Evolutionary conservation across 1,140 invertebrate genomes (phyloP).

Genomic region (Megathymus violae): DNA sequence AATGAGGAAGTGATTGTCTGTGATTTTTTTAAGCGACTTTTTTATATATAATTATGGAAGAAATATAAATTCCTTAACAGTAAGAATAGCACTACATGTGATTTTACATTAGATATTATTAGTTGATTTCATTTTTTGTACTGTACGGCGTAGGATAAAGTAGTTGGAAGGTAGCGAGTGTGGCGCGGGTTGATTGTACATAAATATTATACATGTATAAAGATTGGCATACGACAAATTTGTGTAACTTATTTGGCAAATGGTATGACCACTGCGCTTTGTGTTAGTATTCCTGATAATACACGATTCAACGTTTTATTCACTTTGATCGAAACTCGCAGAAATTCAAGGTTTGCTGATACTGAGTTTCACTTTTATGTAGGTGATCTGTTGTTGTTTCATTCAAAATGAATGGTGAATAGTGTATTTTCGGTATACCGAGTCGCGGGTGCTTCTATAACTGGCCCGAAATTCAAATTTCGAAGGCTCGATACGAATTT

Average conservation of each 20-base stretch:
- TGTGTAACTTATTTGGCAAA: slow-evolving; percentile 53
- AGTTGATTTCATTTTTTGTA: slow-evolving; percentile 80
- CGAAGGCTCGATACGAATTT: slow-evolving; percentile 67
- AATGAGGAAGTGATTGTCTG: slow-evolving; percentile 84
- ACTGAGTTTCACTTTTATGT: too few species aligned
- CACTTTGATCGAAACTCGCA: neutral
- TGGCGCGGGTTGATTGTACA: slow-evolving; percentile 76
- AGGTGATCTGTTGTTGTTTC: too few species aligned
- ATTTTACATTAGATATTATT: slow-evolving; percentile 84
- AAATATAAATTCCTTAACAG: slow-evolving; percentile 82
- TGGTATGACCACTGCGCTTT: slow-evolving; percentile 76
- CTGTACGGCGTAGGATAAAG: slow-evolving; percentile 62
- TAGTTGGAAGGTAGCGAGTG: slow-evolving; percentile 59
- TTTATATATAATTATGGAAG: slow-evolving; percentile 78
- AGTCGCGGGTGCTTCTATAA: slow-evolving; percentile 55
- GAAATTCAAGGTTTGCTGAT: too few species aligned
- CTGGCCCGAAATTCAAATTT: slow-evolving; percentile 51
- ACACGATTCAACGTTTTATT: neutral
- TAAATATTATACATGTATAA: slow-evolving; percentile 66
- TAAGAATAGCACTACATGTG: slow-evolving; percentile 85
- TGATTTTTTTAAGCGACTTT: slow-evolving; percentile 85
- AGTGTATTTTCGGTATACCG: neutral
- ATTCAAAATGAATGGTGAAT: slow-evolving; percentile 6
- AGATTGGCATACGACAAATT: slow-evolving; percentile 57
- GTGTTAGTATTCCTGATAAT: slow-evolving; percentile 39